phyloP scores from a whole-genome alignment of 2,797 vertebrate genomes.

The Scolopax bukidnonensis region DNA sequence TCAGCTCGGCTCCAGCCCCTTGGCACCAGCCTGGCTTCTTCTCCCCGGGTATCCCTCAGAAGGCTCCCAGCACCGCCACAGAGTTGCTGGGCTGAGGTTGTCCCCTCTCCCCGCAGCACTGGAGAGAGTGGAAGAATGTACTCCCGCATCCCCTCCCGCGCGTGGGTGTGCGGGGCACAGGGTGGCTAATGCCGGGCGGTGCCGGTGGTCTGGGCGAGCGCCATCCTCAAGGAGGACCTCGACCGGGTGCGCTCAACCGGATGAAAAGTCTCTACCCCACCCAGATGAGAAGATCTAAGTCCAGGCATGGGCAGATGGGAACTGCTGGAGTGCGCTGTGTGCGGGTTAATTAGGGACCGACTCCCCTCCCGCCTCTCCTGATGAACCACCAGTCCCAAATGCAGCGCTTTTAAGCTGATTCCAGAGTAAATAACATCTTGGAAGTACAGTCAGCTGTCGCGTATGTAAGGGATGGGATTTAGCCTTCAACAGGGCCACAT shows the following conservation, averaged over 20 bases:
- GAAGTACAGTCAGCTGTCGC: constrained; percentile 35
- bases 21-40: neutral
- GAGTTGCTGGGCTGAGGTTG: neutral
- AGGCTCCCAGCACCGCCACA: neutral
- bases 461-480: constrained; percentile 20
- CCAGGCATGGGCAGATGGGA: neutral
- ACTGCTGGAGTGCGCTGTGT: neutral
- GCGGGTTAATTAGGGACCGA: neutral
- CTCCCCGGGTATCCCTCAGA: neutral
- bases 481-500: constrained; percentile 48
- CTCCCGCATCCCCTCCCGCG: accelerated
- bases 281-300: neutral
- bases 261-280: neutral
- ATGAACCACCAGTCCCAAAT: neutral
- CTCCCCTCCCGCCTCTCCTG: neutral
- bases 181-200: neutral
- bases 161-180: neutral
- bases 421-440: constrained; percentile 21
- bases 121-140: neutral
- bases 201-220: neutral
- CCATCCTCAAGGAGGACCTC: neutral
- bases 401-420: constrained; percentile 34
- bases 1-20: neutral
- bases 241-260: accelerated
- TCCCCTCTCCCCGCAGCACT: neutral